Base-by-base conservation (phyloP, 2,797 vertebrate species). In the Pipistrellus pipistrellus region DNA sequence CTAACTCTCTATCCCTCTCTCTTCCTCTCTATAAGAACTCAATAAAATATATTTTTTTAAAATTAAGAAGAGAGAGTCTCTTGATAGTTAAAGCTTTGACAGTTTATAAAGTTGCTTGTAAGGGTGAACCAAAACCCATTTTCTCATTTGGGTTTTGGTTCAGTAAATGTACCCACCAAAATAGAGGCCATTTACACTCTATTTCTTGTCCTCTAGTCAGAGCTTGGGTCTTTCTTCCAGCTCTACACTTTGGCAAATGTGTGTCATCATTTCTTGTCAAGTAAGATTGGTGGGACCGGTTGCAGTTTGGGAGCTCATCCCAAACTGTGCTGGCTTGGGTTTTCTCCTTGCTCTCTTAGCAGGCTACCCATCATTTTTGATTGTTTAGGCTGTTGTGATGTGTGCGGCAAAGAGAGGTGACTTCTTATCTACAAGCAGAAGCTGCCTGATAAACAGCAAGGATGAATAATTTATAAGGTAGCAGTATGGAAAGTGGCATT, bases 391-490 rank as follows among this genome's bases (percentile, higher is more conserved):
- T 35, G 95, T 84, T 96, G 32, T 97, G 97, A 97, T 98, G 96
- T 90, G 90, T 95, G 93, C 59, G 92, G 95, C 78, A 95, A 97
- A 97, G 88, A 97, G 97, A 97, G 94, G 89, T 96, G 97, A 97
- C 97, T 97, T 98, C 97, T 97, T 98, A 98, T 98, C 97, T 98
- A 95, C 90, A 97, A 96, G 96, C 97, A 98, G 98, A 98, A 98
- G 96, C 96, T 97, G 91, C 95, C 96, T 97, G 96, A 97, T 98
- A 98, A 98, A 98, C 96, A 96, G 97, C 84, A 96, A 91, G 97
- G 68, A 97, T 98, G 98, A 98, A 98, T 98, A 98, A 98, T 98
- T 98, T 97, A 98, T 98, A 97, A 95, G 85, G 82, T 75, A 76
- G 92, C 66, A 95, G 76, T 93, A 97, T 91, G 96, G 91, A 97